Percentiles rank a stretch among this genome's conserved stretches.
phyloP scores from a whole-genome alignment of 2,888 invertebrate species.

The Trissolcus japonicus region DNA sequence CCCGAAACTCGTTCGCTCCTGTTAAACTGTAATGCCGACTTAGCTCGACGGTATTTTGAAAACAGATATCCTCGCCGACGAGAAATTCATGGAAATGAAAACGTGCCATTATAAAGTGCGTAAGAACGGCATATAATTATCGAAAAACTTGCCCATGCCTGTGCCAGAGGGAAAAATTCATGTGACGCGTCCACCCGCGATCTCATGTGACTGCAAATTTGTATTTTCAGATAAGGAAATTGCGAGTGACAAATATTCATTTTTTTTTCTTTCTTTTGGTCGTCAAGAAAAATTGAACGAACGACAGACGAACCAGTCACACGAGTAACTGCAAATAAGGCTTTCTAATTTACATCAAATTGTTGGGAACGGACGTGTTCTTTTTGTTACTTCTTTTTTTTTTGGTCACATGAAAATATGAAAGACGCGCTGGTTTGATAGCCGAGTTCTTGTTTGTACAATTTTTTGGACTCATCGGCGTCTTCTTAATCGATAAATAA shows the following conservation, averaged over 20 bases:
- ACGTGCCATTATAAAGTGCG: slow-evolving; percentile 47
- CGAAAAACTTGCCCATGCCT: slow-evolving; percentile 37
- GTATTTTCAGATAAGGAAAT: slow-evolving; percentile 21
- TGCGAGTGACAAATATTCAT: slow-evolving; percentile 15
- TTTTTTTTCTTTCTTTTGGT: too few species aligned
- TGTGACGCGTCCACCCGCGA: slow-evolving; percentile 53
- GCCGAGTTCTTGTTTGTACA: too few species aligned
- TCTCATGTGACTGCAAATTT: slow-evolving; percentile 32
- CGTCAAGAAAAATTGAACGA: too few species aligned
- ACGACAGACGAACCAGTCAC: slow-evolving; percentile 1
- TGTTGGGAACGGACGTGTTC: background rate
- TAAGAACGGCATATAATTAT: slow-evolving; percentile 53
- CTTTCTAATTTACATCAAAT: too few species aligned
- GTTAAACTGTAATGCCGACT: slow-evolving; percentile 50
- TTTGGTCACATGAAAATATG: background rate
- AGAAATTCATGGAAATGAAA: slow-evolving; percentile 56
- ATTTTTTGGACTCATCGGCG: slow-evolving; percentile 19
- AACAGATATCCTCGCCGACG: slow-evolving; percentile 40
- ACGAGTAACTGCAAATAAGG: too few species aligned
- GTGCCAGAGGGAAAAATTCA: slow-evolving; percentile 49
- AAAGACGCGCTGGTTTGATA: too few species aligned
- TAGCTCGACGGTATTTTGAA: slow-evolving; percentile 51
- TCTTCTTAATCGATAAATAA: slow-evolving; percentile 73
- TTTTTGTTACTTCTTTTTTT: slow-evolving; percentile 2
- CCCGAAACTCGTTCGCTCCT: slow-evolving; percentile 57